Evolutionary conservation across 2,888 invertebrate genomes (phyloP).

Genomic region (Acutogordius australiensis): DNA sequence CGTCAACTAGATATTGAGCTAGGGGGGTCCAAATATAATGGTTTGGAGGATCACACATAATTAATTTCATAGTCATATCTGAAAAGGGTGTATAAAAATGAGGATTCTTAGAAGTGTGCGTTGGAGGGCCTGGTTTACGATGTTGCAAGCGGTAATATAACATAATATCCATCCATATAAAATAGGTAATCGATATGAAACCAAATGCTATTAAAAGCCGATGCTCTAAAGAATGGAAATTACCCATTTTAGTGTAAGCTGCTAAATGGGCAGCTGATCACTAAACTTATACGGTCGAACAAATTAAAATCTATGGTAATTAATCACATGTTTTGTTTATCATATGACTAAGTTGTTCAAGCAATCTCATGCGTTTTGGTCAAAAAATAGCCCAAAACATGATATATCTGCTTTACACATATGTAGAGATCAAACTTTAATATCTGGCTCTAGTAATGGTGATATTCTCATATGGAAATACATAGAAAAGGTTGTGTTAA

Average conservation of each 20-base stretch:
- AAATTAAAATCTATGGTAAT: too few species aligned
- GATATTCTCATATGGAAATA: not conserved
- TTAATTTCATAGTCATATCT: slow-evolving; percentile 47
- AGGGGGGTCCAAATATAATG: slow-evolving; percentile 51
- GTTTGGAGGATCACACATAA: slow-evolving; percentile 51
- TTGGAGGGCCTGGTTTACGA: not conserved
- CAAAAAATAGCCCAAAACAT: not conserved
- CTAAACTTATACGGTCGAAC: too few species aligned
- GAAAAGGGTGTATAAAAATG: not conserved
- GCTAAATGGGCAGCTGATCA: too few species aligned
- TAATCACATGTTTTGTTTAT: too few species aligned
- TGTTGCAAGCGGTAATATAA: not conserved
- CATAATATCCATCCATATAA: slow-evolving; percentile 9
- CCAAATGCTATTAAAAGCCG: slow-evolving; percentile 6
- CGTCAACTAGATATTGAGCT: slow-evolving; percentile 38
- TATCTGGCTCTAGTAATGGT: not conserved
- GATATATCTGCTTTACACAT: not conserved
- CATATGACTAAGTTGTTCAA: too few species aligned
- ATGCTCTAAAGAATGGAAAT: not conserved
- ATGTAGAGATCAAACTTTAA: not conserved
- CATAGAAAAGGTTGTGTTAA: not conserved
- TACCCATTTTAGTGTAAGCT: not conserved
- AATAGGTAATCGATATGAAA: not conserved
- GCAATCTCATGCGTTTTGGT: not conserved
- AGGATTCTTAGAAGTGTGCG: not conserved